A percentile compares a stretch with the other conserved stretches of the same genome.
Conservation (phyloP, 2,888 invertebrate species). For the Gastracanthus pulcherrimus region DNA sequence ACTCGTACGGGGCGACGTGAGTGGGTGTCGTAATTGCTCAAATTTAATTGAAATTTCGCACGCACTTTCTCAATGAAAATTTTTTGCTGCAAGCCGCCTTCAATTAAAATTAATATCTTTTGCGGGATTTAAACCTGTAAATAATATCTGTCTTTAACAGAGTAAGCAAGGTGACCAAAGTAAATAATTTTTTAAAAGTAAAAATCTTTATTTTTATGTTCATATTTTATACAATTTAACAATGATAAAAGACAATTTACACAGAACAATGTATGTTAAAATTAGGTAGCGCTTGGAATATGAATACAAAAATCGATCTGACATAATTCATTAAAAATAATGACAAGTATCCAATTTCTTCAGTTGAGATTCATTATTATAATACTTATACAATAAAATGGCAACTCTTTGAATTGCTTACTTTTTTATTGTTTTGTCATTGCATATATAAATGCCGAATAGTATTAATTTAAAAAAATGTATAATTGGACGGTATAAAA, state of each 20-base stretch:
- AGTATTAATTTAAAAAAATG: neutral
- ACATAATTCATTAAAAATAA: neutral
- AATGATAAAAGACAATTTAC: conserved; percentile 36
- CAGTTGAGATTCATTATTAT: neutral
- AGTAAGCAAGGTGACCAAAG: neutral
- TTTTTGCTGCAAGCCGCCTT: no score
- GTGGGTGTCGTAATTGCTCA: no score
- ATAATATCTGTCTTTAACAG: no score
- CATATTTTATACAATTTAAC: conserved; percentile 40
- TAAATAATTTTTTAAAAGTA: conserved; percentile 7
- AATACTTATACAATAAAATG: neutral
- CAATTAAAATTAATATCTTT: no score
- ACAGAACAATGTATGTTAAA: conserved; percentile 9
- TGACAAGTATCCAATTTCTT: neutral
- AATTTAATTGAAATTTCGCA: no score
- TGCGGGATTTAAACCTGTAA: no score
- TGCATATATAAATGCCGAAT: neutral
- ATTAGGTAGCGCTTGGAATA: neutral
- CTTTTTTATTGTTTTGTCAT: no score
- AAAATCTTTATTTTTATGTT: conserved; percentile 28
- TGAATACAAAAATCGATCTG: neutral
- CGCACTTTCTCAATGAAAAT: no score
- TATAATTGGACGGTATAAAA: conserved; percentile 31
- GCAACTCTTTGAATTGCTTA: neutral
- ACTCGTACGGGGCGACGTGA: no score